A percentile compares a stretch with the other conserved stretches of the same genome.
These are phyloP conservation scores for Picathartes gymnocephalus DNA, from an alignment of 2,113 vertebrate genomes.

Conservation along the genomic window DNA sequence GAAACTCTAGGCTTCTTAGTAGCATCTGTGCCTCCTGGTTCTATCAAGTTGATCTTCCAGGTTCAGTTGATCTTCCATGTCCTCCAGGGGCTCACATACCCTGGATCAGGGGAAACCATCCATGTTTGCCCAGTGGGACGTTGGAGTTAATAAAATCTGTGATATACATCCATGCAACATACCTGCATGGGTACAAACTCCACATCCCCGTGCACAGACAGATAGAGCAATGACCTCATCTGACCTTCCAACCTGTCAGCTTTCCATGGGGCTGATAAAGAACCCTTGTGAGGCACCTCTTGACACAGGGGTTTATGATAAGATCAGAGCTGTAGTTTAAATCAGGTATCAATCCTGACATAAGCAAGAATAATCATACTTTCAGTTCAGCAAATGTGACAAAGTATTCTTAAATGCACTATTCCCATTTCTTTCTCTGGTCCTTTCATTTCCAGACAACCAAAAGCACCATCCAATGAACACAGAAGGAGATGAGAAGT, in stretches of 20 bases:
- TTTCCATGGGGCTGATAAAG: neutral
- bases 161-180: neutral
- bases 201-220: neutral
- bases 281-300: neutral
- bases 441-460: neutral
- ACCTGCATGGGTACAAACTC: fast-evolving
- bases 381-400: neutral
- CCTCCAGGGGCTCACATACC: neutral
- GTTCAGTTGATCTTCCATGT: neutral
- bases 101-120: neutral
- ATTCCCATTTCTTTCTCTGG: neutral
- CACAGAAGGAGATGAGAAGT: neutral
- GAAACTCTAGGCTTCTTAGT: neutral
- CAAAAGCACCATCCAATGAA: neutral
- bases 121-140: neutral
- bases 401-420: neutral
- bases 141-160: neutral
- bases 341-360: neutral
- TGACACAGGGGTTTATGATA: neutral
- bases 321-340: neutral
- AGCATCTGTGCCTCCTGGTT: neutral
- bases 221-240: neutral
- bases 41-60: neutral
- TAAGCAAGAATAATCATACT: neutral
- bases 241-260: neutral